Evolutionary conservation across 2,797 vertebrate species (phyloP).

Genomic region (Hoplostethus mediterraneus): DNA sequence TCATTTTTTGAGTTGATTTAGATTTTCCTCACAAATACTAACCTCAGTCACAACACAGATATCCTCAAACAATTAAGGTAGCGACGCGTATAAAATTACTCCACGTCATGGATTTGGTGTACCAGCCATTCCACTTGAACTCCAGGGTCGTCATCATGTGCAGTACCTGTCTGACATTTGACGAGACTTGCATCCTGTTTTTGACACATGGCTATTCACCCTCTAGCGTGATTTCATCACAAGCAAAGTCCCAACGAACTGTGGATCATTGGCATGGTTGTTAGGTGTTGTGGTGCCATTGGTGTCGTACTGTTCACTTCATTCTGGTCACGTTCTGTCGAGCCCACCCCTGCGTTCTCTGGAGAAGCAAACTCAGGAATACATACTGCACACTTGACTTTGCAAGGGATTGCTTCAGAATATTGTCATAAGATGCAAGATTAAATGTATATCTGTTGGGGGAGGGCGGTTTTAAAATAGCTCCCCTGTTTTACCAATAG

Average conservation of each 20-base stretch:
- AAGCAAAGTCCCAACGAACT: constrained; percentile 37
- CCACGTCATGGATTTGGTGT: constrained; percentile 17
- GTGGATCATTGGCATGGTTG: constrained; percentile 65
- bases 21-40: constrained; percentile 53
- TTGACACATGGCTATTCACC: not conserved
- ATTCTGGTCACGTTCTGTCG: constrained; percentile 56
- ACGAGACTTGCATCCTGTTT: constrained; percentile 23
- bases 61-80: constrained; percentile 24
- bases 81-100: constrained; percentile 39
- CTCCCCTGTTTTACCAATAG: constrained; percentile 27
- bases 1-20: constrained; percentile 53
- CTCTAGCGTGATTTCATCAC: constrained; percentile 5
- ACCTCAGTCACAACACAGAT: constrained; percentile 59
- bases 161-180: constrained; percentile 19
- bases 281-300: constrained; percentile 68
- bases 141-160: constrained; percentile 14
- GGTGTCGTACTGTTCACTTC: constrained; percentile 55
- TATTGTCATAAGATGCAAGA: constrained; percentile 52
- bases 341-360: constrained; percentile 68
- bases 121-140: constrained; percentile 22
- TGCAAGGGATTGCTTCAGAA: constrained; percentile 70
- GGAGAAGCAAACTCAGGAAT: constrained; percentile 85
- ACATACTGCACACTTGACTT: constrained; percentile 77
- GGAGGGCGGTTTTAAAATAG: constrained; percentile 35
- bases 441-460: constrained; percentile 40